phyloP scores from a whole-genome alignment of 2,888 invertebrate genomes.

The Latrodectus hesperus region DNA sequence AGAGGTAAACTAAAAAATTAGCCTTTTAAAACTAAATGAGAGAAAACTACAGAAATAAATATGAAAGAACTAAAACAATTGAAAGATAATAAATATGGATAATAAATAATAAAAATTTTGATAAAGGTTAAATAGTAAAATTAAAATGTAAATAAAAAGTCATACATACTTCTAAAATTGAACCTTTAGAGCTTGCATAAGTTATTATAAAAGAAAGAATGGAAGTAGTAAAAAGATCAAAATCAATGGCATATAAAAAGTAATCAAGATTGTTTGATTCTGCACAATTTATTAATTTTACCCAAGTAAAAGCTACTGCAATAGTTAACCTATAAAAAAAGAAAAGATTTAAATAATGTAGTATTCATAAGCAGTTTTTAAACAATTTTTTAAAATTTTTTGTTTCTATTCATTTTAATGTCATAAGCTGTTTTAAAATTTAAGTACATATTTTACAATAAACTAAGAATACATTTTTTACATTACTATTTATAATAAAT shows the following conservation, averaged over 20 bases:
- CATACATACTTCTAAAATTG: slow-evolving; percentile 43
- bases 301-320: slow-evolving; percentile 13
- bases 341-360: background rate
- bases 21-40: too few species aligned
- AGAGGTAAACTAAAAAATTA: too few species aligned
- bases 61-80: too few species aligned
- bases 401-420: background rate
- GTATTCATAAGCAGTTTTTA: background rate
- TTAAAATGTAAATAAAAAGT: background rate
- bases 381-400: background rate
- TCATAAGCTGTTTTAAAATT: too few species aligned
- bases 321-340: slow-evolving; percentile 21
- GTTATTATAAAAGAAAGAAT: slow-evolving; percentile 20
- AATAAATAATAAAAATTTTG: background rate
- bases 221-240: slow-evolving; percentile 22
- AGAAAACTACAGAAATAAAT: too few species aligned
- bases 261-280: background rate
- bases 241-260: slow-evolving; percentile 20
- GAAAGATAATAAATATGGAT: too few species aligned
- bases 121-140: background rate
- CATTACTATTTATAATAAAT: too few species aligned
- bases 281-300: slow-evolving; percentile 12
- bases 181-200: slow-evolving; percentile 38
- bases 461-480: too few species aligned
- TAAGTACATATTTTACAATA: too few species aligned